These are phyloP conservation scores for Silvanus unidentatus DNA, from an alignment of 2,888 invertebrate species.

Conservation along the genomic window DNA sequence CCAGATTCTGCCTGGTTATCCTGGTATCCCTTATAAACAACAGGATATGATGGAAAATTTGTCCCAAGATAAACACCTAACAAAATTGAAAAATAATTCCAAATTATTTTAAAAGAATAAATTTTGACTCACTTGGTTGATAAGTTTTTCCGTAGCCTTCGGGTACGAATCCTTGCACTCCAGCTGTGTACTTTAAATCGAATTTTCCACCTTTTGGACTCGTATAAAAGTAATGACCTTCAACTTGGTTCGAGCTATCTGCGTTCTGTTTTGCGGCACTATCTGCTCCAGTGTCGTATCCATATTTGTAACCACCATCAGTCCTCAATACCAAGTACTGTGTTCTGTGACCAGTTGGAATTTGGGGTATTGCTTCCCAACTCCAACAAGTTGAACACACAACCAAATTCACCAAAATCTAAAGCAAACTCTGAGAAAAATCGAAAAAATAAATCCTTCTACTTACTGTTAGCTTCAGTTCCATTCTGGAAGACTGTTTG, in stretches of 20 bases:
- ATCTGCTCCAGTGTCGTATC: slow-evolving; percentile 40
- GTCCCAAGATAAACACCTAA: too few species aligned
- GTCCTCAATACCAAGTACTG: slow-evolving; percentile 41
- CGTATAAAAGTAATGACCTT: slow-evolving; percentile 35
- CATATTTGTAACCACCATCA: slow-evolving; percentile 39
- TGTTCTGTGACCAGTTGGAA: slow-evolving; percentile 34
- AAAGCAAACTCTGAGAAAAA: too few species aligned
- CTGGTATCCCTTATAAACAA: neutral
- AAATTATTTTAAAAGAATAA: too few species aligned
- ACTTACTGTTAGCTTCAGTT: too few species aligned
- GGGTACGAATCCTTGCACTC: slow-evolving; percentile 35
- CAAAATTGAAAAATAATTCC: too few species aligned
- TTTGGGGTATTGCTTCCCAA: slow-evolving; percentile 24
- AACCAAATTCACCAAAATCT: too few species aligned
- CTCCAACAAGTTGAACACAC: too few species aligned
- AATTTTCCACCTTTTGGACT: slow-evolving; percentile 29
- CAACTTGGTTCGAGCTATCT: slow-evolving; percentile 35
- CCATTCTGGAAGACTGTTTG: too few species aligned
- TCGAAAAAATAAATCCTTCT: too few species aligned
- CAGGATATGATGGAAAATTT: neutral
- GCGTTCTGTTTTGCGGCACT: slow-evolving; percentile 36
- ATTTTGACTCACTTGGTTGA: too few species aligned
- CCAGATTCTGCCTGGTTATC: slow-evolving; percentile 17
- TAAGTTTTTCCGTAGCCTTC: slow-evolving; percentile 22
- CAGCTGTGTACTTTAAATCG: slow-evolving; percentile 36